A percentile compares a stretch with the other conserved stretches of the same genome.
Evolutionary conservation across 2,113 vertebrate species (phyloP).

Genomic region (Carettochelys insculpta): DNA sequence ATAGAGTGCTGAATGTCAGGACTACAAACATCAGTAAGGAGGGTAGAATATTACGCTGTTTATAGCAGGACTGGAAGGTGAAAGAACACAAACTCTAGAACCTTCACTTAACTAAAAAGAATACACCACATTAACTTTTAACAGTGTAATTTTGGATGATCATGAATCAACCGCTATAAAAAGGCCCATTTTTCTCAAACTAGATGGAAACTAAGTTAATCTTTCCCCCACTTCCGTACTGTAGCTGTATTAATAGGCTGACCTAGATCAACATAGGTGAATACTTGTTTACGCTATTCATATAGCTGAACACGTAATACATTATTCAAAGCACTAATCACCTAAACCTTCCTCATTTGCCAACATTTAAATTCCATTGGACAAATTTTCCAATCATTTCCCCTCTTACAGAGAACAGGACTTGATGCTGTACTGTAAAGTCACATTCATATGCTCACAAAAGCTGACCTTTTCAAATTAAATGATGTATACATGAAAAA

Average conservation of each 20-base stretch:
- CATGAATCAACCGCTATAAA: not conserved
- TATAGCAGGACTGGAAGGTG: constrained; percentile 15
- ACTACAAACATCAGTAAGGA: constrained; percentile 47
- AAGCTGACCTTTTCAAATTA: constrained; percentile 68
- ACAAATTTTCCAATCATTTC: not conserved
- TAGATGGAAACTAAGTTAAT: not conserved
- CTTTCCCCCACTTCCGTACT: not conserved
- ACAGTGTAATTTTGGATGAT: not conserved
- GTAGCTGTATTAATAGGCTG: not conserved
- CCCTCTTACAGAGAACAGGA: constrained; percentile 12
- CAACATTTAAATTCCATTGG: not conserved
- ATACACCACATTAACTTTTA: not conserved
- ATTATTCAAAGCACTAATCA: constrained; percentile 24
- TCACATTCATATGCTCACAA: constrained; percentile 53
- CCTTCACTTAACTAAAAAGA: not conserved
- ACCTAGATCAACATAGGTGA: not conserved
- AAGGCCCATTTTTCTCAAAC: not conserved
- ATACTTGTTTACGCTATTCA: not conserved
- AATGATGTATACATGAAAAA: constrained; percentile 44
- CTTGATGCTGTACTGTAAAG: not conserved
- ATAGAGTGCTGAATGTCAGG: not conserved
- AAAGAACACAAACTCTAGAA: constrained; percentile 41
- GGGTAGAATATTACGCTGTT: constrained; percentile 40
- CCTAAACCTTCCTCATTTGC: not conserved
- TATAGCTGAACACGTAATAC: not conserved